A percentile compares a stretch with the other conserved stretches of the same genome.
These are phyloP conservation scores for Hedya salicella DNA, from an alignment of 2,888 invertebrate genomes.

Conservation along the genomic window DNA sequence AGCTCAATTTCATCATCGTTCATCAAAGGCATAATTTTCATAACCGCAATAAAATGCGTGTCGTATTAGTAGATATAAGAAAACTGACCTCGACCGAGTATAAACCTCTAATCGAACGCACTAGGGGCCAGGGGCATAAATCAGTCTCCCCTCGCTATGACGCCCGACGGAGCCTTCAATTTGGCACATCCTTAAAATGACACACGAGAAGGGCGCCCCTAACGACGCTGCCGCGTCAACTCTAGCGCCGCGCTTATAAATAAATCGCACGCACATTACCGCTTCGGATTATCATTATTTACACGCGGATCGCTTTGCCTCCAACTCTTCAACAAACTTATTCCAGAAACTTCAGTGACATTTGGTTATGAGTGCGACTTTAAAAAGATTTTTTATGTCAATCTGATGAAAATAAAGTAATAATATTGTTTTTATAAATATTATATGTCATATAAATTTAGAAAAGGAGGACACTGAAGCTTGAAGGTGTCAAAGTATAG, in stretches of 20 bases:
- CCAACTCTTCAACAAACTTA: conserved; percentile 1
- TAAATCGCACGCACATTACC: conserved; percentile 61
- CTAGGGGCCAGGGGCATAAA: conserved; percentile 72
- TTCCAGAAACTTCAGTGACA: neutral
- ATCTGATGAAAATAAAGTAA: too few species aligned
- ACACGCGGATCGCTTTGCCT: conserved; percentile 37
- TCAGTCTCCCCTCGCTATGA: conserved; percentile 81
- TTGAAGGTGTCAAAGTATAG: too few species aligned
- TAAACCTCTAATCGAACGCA: conserved; percentile 77
- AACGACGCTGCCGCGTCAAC: conserved; percentile 69
- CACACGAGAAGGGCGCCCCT: conserved; percentile 81
- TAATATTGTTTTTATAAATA: too few species aligned
- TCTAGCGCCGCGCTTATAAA: conserved; percentile 61
- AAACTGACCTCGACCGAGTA: conserved; percentile 82
- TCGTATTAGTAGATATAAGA: conserved; percentile 70
- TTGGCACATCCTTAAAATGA: conserved; percentile 86
- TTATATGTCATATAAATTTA: too few species aligned
- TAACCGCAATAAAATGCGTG: conserved; percentile 61
- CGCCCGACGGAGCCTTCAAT: conserved; percentile 83
- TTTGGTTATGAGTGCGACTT: neutral
- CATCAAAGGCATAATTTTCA: conserved; percentile 52
- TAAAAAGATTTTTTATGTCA: neutral
- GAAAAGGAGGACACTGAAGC: too few species aligned
- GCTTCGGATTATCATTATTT: conserved; percentile 50
- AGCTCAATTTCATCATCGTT: neutral